Conservation (phyloP, 64 coral and sea anemone species). For the Stichodactyla helianthus region DNA sequence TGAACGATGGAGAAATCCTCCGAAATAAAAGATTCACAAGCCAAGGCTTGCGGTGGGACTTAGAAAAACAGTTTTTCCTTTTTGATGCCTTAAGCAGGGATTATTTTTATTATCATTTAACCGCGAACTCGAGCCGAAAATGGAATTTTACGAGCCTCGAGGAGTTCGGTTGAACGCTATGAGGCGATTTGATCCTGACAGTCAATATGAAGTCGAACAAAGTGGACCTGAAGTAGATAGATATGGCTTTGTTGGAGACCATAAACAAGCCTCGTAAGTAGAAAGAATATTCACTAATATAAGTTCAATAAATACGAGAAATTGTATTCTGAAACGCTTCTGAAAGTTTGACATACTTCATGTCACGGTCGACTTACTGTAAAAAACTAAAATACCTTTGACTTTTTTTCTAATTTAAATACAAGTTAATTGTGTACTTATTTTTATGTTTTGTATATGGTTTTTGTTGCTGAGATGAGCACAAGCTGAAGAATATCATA, state of each 20-base stretch:
- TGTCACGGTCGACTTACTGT: no score
- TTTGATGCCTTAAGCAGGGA: slow-evolving; percentile 2
- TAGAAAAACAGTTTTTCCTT: background rate
- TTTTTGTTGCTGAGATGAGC: no score
- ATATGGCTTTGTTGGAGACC: slow-evolving; percentile 82
- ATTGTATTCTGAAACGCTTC: background rate
- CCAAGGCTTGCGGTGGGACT: background rate
- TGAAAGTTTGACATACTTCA: no score
- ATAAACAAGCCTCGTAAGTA: slow-evolving; percentile 96
- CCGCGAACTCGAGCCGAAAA: slow-evolving; percentile 25
- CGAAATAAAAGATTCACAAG: background rate
- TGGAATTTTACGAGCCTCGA: slow-evolving; percentile 86
- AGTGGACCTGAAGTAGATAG: slow-evolving; percentile 34
- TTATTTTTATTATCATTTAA: background rate
- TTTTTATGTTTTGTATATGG: no score
- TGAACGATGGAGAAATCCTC: background rate
- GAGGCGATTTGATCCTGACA: slow-evolving; percentile 70
- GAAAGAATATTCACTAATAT: background rate
- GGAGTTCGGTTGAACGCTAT: slow-evolving; percentile 62
- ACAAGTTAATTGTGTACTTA: no score
- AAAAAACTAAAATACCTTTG: no score
- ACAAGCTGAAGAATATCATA: no score
- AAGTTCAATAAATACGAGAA: background rate
- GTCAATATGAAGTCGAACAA: slow-evolving; percentile 15
- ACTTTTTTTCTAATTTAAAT: background rate